Evolutionary conservation across 2,113 vertebrate species (phyloP).

Genomic region (Anoplopoma fimbria): DNA sequence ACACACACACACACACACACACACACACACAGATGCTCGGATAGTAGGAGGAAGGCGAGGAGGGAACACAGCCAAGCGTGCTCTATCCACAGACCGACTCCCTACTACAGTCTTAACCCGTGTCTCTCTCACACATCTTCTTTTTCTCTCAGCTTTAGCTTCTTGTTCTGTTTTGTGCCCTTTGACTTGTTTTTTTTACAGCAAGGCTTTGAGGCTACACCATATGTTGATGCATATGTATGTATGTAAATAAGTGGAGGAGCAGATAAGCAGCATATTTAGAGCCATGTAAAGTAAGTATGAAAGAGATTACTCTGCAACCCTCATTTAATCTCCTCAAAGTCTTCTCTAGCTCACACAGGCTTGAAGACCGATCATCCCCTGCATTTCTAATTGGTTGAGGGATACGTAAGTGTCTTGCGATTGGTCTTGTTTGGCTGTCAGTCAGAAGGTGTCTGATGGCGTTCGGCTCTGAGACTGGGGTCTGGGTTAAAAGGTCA

Average conservation of each 20-base stretch:
- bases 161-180: slow-evolving; percentile 11
- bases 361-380: slow-evolving; percentile 15
- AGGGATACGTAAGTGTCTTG: slow-evolving; percentile 17
- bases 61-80: slow-evolving; percentile 53
- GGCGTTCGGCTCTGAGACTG: slow-evolving; percentile 10
- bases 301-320: slow-evolving; percentile 64
- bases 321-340: slow-evolving; percentile 66
- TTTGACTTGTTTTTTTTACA: slow-evolving; percentile 29
- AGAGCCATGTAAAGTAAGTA: slow-evolving; percentile 73
- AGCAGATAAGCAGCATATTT: slow-evolving; percentile 70
- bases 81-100: slow-evolving; percentile 44
- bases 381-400: slow-evolving; percentile 42
- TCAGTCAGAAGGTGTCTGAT: slow-evolving; percentile 22
- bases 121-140: slow-evolving; percentile 11
- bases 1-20: no score
- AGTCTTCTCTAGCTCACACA: slow-evolving; percentile 47
- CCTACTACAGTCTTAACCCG: slow-evolving; percentile 34
- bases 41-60: slow-evolving; percentile 28
- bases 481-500: slow-evolving; percentile 47
- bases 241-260: slow-evolving; percentile 35
- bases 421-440: slow-evolving; percentile 52
- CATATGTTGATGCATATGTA: slow-evolving; percentile 49
- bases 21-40: slow-evolving; percentile 39
- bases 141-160: slow-evolving; percentile 26
- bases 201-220: slow-evolving; percentile 26